These are phyloP conservation scores for Amphiprion ocellaris DNA, from an alignment of 2,113 vertebrate species.

Conservation along the genomic window DNA sequence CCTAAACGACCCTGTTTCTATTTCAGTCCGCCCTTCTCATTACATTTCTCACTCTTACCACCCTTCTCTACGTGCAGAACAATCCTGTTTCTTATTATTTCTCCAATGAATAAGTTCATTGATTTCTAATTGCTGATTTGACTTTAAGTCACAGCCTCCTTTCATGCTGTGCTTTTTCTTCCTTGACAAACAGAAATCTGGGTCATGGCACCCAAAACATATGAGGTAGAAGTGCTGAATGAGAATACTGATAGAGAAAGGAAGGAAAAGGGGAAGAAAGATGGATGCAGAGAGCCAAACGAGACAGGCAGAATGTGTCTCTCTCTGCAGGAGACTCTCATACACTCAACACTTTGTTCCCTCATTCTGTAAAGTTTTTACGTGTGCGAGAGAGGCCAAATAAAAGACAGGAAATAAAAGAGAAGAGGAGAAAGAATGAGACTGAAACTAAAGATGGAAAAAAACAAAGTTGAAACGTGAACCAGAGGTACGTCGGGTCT, in stretches of 20 bases:
- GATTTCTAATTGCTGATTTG: constrained; percentile 37
- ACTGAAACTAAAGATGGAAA: constrained; percentile 64
- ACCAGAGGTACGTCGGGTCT: constrained; percentile 45
- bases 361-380: constrained; percentile 59
- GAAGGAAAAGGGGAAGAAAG: background rate
- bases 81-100: constrained; percentile 2
- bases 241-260: constrained; percentile 35
- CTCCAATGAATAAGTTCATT: constrained; percentile 35
- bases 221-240: constrained; percentile 40
- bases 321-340: constrained; percentile 34
- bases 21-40: constrained; percentile 54
- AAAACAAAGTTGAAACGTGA: constrained; percentile 63
- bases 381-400: constrained; percentile 38
- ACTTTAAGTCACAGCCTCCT: background rate
- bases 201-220: constrained; percentile 49
- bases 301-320: constrained; percentile 22
- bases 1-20: constrained; percentile 59
- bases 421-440: constrained; percentile 54
- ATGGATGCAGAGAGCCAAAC: constrained; percentile 16
- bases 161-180: constrained; percentile 9
- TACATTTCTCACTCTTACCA: constrained; percentile 8
- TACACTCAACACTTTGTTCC: constrained; percentile 45
- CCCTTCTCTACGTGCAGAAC: background rate
- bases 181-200: constrained; percentile 47
- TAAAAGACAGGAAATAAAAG: constrained; percentile 60